phyloP scores from a whole-genome alignment of 2,797 vertebrate species.

The Coilia nasus region DNA sequence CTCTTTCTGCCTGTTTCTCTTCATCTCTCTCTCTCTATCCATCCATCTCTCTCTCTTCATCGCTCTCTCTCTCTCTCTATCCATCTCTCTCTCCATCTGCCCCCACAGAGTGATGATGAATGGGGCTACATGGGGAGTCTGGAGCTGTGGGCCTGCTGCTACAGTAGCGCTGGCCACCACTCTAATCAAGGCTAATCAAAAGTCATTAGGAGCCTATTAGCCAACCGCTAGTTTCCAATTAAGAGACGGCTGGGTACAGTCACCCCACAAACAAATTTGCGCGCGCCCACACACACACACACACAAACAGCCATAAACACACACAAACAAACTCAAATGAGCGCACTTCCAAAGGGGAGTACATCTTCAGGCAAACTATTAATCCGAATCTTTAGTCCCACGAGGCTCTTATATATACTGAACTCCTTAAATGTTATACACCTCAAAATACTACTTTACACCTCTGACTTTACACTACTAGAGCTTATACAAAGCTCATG shows the following conservation, averaged over 20 bases:
- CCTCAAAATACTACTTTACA: too few relatives aligned
- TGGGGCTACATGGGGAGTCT: constrained; percentile 66
- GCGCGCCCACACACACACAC: background rate
- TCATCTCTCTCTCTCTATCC: too few relatives aligned
- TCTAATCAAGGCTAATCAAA: constrained; percentile 48
- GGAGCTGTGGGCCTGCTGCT: constrained; percentile 72
- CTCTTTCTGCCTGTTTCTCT: background rate
- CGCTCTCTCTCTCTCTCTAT: constrained; percentile 35
- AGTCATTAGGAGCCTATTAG: constrained; percentile 39
- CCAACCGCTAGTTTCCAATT: constrained; percentile 22
- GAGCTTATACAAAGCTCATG: too few relatives aligned
- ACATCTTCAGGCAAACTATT: background rate
- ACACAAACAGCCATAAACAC: background rate
- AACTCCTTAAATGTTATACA: background rate
- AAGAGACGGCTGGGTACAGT: background rate
- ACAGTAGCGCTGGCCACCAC: constrained; percentile 63
- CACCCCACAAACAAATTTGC: background rate
- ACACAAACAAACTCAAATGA: background rate
- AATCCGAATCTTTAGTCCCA: background rate
- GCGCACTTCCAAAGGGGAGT: background rate
- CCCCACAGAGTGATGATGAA: constrained; percentile 77
- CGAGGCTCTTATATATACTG: background rate
- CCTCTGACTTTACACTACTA: too few relatives aligned
- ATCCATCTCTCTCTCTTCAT: background rate
- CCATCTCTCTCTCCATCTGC: constrained; percentile 38